A percentile compares a stretch with the other conserved stretches of the same genome.
phyloP scores from a whole-genome alignment of 2,888 invertebrate species.

The Fragum whitleyi region DNA sequence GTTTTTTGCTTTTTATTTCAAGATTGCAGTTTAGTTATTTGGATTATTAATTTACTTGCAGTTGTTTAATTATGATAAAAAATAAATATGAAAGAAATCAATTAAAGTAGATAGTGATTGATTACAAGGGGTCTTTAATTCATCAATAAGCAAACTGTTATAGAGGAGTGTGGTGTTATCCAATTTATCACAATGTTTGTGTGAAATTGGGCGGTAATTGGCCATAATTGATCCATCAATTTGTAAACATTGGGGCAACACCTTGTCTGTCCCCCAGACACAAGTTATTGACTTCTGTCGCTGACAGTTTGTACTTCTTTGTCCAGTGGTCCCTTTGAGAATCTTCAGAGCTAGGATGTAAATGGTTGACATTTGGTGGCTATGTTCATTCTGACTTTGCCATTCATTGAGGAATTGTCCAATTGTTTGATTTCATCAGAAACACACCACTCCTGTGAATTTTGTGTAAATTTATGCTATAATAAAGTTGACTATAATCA shows the following conservation, averaged over 20 bases:
- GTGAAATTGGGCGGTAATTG: background rate
- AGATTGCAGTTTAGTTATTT: no score
- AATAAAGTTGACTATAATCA: no score
- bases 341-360: background rate
- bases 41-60: no score
- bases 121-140: background rate
- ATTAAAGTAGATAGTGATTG: constrained; percentile 11
- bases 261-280: background rate
- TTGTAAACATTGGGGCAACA: background rate
- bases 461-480: no score
- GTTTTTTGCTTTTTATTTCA: no score
- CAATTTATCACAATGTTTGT: no score
- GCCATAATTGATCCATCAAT: background rate
- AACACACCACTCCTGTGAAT: no score
- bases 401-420: background rate
- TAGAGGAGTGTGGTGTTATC: background rate
- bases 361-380: background rate
- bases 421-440: no score
- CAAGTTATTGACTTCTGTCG: background rate
- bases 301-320: constrained; percentile 19
- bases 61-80: no score
- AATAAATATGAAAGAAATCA: constrained; percentile 14
- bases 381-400: background rate
- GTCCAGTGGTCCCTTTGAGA: background rate
- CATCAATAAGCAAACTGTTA: constrained; percentile 3